Conservation (phyloP, 2,888 invertebrate species). For the Chymomyza amoena region DNA sequence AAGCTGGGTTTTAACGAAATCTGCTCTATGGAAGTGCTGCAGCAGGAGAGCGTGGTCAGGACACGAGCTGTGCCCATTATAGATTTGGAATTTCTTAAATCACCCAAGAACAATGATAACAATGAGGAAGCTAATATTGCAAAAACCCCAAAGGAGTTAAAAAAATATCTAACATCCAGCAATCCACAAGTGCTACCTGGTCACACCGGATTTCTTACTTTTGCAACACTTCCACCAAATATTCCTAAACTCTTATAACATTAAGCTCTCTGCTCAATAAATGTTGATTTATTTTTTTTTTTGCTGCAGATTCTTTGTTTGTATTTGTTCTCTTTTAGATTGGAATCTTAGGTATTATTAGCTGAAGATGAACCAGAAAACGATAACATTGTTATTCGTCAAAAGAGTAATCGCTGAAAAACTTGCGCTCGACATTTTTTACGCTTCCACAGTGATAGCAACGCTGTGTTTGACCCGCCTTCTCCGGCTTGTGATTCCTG, state of each 20-base stretch:
- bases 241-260: conserved; percentile 48
- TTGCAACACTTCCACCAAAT: conserved; percentile 90
- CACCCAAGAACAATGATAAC: conserved; percentile 35
- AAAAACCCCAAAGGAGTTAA: conserved; percentile 78
- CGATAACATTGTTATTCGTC: conserved; percentile 41
- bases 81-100: conserved; percentile 85
- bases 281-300: conserved; percentile 27
- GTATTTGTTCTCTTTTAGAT: conserved; percentile 24
- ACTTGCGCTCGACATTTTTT: conserved; percentile 41
- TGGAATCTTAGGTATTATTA: too few relatives aligned
- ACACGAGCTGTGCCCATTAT: conserved; percentile 84
- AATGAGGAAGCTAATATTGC: conserved; percentile 44
- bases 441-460: conserved; percentile 64
- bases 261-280: conserved; percentile 41
- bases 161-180: conserved; percentile 83
- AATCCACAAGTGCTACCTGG: conserved; percentile 89
- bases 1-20: conserved; percentile 90
- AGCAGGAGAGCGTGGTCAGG: conserved; percentile 87
- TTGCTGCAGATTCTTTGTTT: neutral
- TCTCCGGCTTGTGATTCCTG: conserved; percentile 63
- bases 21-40: conserved; percentile 92
- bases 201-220: conserved; percentile 97
- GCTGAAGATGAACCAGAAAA: neutral
- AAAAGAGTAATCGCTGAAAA: conserved; percentile 44
- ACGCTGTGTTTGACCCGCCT: conserved; percentile 33